These are phyloP conservation scores for Sebastes fasciatus DNA, from an alignment of 2,113 vertebrate genomes.

Conservation along the genomic window DNA sequence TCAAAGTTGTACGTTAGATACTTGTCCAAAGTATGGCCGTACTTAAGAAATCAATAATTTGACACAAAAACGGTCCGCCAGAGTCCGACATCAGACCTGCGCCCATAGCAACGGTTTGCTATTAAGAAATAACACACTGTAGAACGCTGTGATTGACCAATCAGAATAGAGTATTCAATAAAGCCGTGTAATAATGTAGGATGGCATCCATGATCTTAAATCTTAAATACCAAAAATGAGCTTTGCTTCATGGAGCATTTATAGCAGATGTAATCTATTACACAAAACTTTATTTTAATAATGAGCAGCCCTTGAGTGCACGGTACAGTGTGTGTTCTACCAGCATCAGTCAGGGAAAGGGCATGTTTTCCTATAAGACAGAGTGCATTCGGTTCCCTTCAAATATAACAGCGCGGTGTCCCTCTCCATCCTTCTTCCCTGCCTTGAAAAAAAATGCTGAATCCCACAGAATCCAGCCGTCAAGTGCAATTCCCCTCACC, in stretches of 20 bases:
- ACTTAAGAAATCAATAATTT: too few relatives aligned
- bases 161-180: too few relatives aligned
- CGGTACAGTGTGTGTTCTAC: constrained; percentile 13
- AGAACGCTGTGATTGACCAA: too few relatives aligned
- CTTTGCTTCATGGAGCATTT: not conserved
- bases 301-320: constrained; percentile 19
- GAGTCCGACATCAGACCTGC: too few relatives aligned
- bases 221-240: not conserved
- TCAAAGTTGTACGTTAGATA: too few relatives aligned
- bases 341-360: constrained; percentile 49
- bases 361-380: constrained; percentile 57
- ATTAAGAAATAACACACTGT: too few relatives aligned
- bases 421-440: constrained; percentile 30
- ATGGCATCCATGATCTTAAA: constrained; percentile 6
- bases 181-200: not conserved
- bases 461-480: constrained; percentile 76
- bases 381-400: constrained; percentile 42
- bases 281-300: not conserved
- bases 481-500: constrained; percentile 76
- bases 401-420: constrained; percentile 32
- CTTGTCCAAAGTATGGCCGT: too few relatives aligned
- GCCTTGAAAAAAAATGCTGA: constrained; percentile 74
- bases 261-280: not conserved
- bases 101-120: too few relatives aligned
- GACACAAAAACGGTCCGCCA: too few relatives aligned